Conservation (phyloP, 1,140 invertebrate species). For the Zaprionus ghesquierei region DNA sequence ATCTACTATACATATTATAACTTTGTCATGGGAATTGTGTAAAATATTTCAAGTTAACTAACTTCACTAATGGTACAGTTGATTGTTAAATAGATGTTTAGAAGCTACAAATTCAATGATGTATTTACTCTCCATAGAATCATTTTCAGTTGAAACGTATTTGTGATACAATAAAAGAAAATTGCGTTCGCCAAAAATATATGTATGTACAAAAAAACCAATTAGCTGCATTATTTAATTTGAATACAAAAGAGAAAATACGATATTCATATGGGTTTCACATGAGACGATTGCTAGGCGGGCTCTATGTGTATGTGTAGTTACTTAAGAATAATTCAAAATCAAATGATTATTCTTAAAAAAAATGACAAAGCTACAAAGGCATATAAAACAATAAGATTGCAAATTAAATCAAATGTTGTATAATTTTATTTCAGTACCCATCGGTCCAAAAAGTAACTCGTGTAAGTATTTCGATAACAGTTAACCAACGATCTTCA, state of each 20-base stretch:
- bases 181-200: slow-evolving; percentile 52
- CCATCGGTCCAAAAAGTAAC: slow-evolving; percentile 63
- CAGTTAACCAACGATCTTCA: not conserved
- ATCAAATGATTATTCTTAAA: slow-evolving; percentile 4
- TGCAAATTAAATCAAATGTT: slow-evolving; percentile 39
- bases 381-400: slow-evolving; percentile 7
- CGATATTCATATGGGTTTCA: slow-evolving; percentile 65
- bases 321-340: not conserved
- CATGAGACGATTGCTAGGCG: not conserved
- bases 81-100: slow-evolving; percentile 50
- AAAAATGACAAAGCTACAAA: not conserved
- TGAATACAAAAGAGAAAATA: slow-evolving; percentile 23
- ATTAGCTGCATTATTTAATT: slow-evolving; percentile 31
- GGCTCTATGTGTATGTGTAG: not conserved
- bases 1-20: slow-evolving; percentile 24
- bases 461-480: slow-evolving; percentile 66
- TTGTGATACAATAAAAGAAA: slow-evolving; percentile 80
- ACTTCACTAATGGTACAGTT: slow-evolving; percentile 64
- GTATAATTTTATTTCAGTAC: slow-evolving; percentile 71
- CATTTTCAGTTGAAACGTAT: slow-evolving; percentile 67
- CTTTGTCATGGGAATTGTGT: slow-evolving; percentile 53
- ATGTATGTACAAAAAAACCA: slow-evolving; percentile 10
- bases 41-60: slow-evolving; percentile 66
- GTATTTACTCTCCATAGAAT: slow-evolving; percentile 54
- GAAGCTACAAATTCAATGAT: slow-evolving; percentile 33